phyloP scores from a whole-genome alignment of 2,113 vertebrate genomes.

The Microcebus tavaratra region DNA sequence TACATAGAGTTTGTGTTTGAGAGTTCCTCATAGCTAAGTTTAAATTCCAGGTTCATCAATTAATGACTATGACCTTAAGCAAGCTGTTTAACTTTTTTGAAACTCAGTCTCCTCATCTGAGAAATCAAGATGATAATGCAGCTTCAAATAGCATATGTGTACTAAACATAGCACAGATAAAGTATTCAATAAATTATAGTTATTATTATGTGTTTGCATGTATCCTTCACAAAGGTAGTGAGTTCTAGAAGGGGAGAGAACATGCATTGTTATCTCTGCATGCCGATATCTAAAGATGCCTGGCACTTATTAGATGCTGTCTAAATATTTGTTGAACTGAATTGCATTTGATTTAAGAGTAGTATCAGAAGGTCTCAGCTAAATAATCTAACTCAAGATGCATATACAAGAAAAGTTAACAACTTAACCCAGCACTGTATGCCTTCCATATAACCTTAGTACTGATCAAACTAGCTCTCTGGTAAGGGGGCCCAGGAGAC shows the following conservation, averaged over 20 bases:
- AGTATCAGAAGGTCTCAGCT: background rate
- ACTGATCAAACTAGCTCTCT: background rate
- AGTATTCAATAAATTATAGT: no score
- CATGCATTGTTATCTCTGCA: background rate
- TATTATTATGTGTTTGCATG: background rate
- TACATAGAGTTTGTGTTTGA: no score
- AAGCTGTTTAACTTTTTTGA: background rate
- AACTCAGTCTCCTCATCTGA: no score
- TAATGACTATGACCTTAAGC: background rate
- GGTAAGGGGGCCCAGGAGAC: no score
- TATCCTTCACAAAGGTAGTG: background rate
- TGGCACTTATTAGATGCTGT: background rate
- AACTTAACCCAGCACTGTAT: background rate
- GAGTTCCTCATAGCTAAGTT: background rate
- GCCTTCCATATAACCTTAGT: background rate
- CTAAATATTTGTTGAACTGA: background rate
- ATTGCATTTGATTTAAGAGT: background rate
- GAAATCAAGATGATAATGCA: no score
- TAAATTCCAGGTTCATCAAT: background rate
- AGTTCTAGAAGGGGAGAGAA: background rate
- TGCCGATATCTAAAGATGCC: background rate
- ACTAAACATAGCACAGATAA: no score
- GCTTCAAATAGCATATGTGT: no score
- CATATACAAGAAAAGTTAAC: background rate
- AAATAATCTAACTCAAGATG: background rate